These are phyloP conservation scores for Phalacrocorax brasilianus DNA, from an alignment of 2,113 vertebrate genomes.

Conservation along the genomic window DNA sequence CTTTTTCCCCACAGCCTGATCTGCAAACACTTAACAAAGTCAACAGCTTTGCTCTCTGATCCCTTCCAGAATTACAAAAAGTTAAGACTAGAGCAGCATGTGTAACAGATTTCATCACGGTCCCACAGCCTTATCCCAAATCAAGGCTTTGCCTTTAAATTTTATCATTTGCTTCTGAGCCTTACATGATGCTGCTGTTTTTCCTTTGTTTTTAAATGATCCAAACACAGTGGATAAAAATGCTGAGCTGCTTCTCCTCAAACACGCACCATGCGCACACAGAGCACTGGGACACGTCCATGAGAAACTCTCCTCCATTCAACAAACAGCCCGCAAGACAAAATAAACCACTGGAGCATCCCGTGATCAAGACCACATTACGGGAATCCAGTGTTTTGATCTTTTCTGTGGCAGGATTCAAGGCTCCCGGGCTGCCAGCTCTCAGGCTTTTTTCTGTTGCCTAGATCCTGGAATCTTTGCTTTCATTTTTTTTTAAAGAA, in stretches of 20 bases:
- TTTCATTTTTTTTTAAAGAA: not conserved
- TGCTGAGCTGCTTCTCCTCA: not conserved
- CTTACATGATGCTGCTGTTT: not conserved
- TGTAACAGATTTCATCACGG: not conserved
- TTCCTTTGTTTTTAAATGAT: not conserved
- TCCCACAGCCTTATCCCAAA: not conserved
- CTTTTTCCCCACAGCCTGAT: not conserved
- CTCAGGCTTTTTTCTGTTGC: not conserved
- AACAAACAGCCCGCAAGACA: slow-evolving; percentile 21
- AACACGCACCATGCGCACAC: not conserved
- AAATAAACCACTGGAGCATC: slow-evolving; percentile 42
- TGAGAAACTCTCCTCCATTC: slow-evolving; percentile 7
- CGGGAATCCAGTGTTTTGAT: slow-evolving; percentile 4
- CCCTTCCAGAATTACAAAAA: not conserved
- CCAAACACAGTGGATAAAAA: not conserved
- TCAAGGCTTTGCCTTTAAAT: not conserved
- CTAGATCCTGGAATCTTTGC: not conserved
- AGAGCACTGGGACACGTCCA: not conserved
- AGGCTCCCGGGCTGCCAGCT: not conserved
- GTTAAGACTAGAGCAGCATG: not conserved
- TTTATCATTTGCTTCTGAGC: not conserved
- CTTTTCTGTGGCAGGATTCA: not conserved
- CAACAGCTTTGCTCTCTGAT: slow-evolving; percentile 12
- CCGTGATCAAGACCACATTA: not conserved
- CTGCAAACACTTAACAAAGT: not conserved